Conservation (phyloP, 2,113 vertebrate species). For the Cyprinus carpio region DNA sequence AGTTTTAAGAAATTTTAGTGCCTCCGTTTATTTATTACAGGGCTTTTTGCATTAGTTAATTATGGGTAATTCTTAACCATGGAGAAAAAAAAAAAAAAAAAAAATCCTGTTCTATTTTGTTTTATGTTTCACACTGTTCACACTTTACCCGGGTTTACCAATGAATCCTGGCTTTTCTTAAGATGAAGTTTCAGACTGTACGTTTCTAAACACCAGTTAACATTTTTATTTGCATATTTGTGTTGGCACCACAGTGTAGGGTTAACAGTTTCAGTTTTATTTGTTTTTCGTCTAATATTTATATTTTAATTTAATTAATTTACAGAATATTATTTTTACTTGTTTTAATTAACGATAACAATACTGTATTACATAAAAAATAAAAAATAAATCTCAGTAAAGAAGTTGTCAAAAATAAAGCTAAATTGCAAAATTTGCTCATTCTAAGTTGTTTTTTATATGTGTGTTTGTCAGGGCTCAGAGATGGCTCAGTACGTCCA, state of each 20-base stretch:
- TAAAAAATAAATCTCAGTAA: too few species aligned
- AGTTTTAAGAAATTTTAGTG: neutral
- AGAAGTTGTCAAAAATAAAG: neutral
- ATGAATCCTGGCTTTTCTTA: neutral
- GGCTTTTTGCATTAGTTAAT: neutral
- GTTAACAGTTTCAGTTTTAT: neutral
- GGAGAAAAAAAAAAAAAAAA: neutral
- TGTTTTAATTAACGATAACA: neutral
- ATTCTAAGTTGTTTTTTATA: neutral
- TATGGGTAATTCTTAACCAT: neutral
- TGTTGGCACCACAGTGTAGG: too few species aligned
- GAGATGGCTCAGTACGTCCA: slow-evolving; percentile 80
- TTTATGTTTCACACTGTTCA: neutral
- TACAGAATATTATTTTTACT: neutral
- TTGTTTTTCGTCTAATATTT: neutral
- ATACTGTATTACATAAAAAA: neutral
- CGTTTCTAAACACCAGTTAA: neutral
- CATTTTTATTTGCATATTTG: neutral
- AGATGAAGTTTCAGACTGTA: neutral
- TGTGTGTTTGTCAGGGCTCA: slow-evolving; percentile 67
- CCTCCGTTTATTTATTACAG: neutral
- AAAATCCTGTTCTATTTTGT: neutral
- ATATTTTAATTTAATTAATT: neutral
- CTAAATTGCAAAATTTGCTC: neutral
- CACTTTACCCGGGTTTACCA: neutral